A percentile compares a stretch with the other conserved stretches of the same genome.
phyloP scores from a whole-genome alignment of 2,797 vertebrate genomes.

The Hippopotamyrus pictus region DNA sequence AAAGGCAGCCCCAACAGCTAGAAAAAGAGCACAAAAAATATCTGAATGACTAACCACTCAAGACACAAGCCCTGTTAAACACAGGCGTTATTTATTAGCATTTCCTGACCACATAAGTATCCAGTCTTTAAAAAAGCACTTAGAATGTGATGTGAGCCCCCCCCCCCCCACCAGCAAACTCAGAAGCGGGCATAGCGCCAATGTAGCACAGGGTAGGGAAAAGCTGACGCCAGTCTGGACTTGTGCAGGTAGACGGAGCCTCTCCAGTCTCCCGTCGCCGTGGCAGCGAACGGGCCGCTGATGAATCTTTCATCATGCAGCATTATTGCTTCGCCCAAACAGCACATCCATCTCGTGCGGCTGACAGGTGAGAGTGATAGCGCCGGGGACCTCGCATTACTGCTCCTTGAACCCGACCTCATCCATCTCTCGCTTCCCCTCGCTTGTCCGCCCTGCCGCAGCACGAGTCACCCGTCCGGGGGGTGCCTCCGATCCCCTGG shows the following conservation, averaged over 20 bases:
- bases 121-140: neutral
- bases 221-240: slow-evolving; percentile 38
- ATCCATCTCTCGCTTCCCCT: slow-evolving; percentile 65
- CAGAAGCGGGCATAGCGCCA: slow-evolving; percentile 46
- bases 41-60: neutral
- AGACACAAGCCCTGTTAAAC: neutral
- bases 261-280: neutral
- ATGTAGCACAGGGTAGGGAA: slow-evolving; percentile 39
- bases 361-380: slow-evolving; percentile 61
- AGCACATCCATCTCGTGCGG: slow-evolving; percentile 59
- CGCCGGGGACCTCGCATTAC: slow-evolving; percentile 56
- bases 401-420: slow-evolving; percentile 70
- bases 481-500: slow-evolving; percentile 35
- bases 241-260: slow-evolving; percentile 47
- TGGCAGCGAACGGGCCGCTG: slow-evolving; percentile 39
- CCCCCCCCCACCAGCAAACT: slow-evolving; percentile 49
- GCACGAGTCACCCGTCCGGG: slow-evolving; percentile 53
- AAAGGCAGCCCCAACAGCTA: too few relatives aligned
- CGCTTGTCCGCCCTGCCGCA: slow-evolving; percentile 34
- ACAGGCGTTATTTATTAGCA: neutral
- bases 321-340: slow-evolving; percentile 58
- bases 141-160: neutral
- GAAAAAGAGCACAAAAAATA: neutral
- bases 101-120: neutral
- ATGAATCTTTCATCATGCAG: slow-evolving; percentile 57